A percentile compares a stretch with the other conserved stretches of the same genome.
These are phyloP conservation scores for Rhabdophis nuchalis DNA, from an alignment of 2,797 vertebrate species.

Conservation along the genomic window DNA sequence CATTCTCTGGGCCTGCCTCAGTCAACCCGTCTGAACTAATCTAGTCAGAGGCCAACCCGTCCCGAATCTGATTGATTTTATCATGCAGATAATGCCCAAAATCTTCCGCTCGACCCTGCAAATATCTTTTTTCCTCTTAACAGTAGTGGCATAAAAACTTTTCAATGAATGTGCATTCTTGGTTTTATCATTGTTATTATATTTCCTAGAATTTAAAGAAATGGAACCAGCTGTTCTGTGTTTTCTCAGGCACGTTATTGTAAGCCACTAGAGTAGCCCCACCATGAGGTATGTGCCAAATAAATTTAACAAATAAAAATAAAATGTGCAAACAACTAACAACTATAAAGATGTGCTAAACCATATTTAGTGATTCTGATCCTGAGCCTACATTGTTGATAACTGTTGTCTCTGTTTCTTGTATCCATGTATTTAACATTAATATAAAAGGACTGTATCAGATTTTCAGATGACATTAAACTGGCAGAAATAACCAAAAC, in stretches of 20 bases:
- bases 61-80: too few species aligned
- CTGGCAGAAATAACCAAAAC: neutral
- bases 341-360: neutral
- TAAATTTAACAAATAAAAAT: neutral
- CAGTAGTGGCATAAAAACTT: neutral
- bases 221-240: neutral
- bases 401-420: neutral
- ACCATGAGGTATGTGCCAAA: neutral
- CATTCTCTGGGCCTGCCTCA: too few species aligned
- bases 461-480: neutral
- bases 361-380: neutral
- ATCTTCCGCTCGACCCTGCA: too few species aligned
- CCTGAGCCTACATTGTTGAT: neutral
- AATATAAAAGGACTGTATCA: neutral
- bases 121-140: neutral
- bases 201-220: neutral
- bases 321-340: neutral
- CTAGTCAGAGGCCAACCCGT: too few species aligned
- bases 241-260: neutral
- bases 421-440: neutral
- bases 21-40: too few species aligned
- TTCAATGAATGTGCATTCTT: neutral
- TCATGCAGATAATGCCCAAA: too few species aligned
- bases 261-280: neutral
- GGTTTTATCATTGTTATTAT: neutral